A percentile compares a stretch with the other conserved stretches of the same genome.
These are phyloP conservation scores for Siphamia tubifer DNA, from an alignment of 2,113 vertebrate genomes.

Conservation along the genomic window DNA sequence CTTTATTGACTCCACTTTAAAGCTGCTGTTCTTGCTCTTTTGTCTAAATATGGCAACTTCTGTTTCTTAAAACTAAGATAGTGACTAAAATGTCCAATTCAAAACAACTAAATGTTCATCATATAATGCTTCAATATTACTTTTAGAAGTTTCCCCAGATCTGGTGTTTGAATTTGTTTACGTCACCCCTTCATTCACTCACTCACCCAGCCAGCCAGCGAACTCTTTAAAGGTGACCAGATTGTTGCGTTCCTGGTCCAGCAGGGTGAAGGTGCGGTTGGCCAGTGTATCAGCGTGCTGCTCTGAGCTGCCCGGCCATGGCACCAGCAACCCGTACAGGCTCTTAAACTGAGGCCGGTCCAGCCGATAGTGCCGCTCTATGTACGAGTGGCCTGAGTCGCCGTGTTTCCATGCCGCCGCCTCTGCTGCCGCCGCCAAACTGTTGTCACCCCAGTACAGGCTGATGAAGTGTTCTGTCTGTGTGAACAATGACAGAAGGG, in stretches of 20 bases:
- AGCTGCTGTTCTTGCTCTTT: no score
- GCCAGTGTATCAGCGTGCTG: slow-evolving; percentile 87
- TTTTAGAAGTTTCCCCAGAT: no score
- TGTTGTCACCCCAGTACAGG: slow-evolving; percentile 88
- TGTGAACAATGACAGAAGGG: neutral
- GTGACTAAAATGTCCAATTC: no score
- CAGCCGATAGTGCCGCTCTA: slow-evolving; percentile 90
- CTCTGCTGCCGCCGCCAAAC: slow-evolving; percentile 42
- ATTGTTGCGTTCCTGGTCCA: slow-evolving; percentile 84
- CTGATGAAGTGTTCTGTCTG: slow-evolving; percentile 91
- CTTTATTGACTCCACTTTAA: no score
- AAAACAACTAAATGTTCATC: no score
- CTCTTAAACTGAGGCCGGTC: slow-evolving; percentile 87
- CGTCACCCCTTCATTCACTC: neutral
- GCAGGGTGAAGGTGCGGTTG: slow-evolving; percentile 87
- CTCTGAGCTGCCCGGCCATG: slow-evolving; percentile 83
- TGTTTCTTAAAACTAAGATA: no score
- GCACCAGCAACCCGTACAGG: slow-evolving; percentile 85
- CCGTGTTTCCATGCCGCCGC: slow-evolving; percentile 69
- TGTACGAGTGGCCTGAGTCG: slow-evolving; percentile 80
- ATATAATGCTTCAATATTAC: no score
- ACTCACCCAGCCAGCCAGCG: slow-evolving; percentile 84
- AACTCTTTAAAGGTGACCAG: slow-evolving; percentile 89
- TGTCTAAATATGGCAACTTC: no score
- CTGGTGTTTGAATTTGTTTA: neutral